These are phyloP conservation scores for Drosophila villosipedis DNA, from an alignment of 2,888 invertebrate genomes.

Conservation along the genomic window DNA sequence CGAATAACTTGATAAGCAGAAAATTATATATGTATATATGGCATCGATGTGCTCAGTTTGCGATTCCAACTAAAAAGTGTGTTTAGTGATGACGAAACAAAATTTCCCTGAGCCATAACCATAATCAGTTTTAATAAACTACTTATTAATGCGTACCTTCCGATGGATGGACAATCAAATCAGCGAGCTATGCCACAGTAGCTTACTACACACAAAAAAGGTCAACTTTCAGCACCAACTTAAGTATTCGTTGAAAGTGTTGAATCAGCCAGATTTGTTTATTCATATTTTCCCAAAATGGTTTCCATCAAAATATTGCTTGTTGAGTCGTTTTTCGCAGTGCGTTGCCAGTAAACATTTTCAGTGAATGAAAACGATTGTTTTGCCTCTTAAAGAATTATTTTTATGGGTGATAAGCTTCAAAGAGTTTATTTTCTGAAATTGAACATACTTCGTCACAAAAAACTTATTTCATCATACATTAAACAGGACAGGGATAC, in stretches of 20 bases:
- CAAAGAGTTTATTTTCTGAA: neutral
- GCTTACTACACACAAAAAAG: neutral
- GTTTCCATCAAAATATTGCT: neutral
- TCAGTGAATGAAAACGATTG: neutral
- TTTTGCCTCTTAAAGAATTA: neutral
- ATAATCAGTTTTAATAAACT: neutral
- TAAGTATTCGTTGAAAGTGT: neutral
- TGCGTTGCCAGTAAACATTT: neutral
- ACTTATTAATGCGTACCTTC: neutral
- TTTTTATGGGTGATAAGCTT: neutral
- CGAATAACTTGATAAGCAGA: neutral
- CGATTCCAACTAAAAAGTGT: no score
- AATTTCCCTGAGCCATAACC: neutral
- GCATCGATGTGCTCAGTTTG: neutral
- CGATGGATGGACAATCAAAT: neutral
- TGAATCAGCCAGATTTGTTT: neutral
- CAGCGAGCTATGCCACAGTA: neutral
- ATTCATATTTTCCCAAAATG: neutral
- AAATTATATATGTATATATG: neutral
- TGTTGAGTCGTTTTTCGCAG: neutral
- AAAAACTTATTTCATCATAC: neutral
- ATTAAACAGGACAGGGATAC: neutral
- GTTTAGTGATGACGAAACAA: no score
- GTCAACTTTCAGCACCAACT: neutral
- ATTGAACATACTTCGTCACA: neutral